A percentile compares a stretch with the other conserved stretches of the same genome.
Evolutionary conservation across 2,888 invertebrate species (phyloP).

Genomic region (Ceriagrion tenellum): DNA sequence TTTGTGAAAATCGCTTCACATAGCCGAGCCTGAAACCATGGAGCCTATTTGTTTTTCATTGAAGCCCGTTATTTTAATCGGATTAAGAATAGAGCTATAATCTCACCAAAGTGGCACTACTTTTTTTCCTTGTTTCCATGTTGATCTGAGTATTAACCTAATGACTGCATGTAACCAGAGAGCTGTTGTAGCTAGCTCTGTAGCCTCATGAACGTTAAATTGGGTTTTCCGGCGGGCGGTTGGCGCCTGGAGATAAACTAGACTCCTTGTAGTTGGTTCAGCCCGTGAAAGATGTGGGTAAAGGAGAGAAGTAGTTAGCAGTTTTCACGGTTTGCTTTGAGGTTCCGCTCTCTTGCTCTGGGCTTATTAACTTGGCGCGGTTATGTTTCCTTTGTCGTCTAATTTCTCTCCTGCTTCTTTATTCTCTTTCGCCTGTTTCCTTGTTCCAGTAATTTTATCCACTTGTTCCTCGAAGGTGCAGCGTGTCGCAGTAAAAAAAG

Average conservation of each 20-base stretch:
- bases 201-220: neutral
- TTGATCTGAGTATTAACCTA: no score
- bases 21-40: no score
- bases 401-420: neutral
- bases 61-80: no score
- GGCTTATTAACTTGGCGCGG: constrained; percentile 56
- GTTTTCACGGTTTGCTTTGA: constrained; percentile 50
- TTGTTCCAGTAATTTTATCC: neutral
- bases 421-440: neutral
- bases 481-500: neutral
- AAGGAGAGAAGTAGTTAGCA: constrained; percentile 17
- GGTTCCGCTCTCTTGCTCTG: constrained; percentile 39
- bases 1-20: no score
- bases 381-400: constrained; percentile 28
- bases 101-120: no score
- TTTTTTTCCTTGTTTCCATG: no score
- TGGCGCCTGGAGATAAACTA: neutral
- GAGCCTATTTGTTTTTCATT: no score
- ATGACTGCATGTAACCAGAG: no score
- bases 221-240: neutral
- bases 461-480: constrained; percentile 44
- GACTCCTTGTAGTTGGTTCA: neutral
- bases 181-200: neutral
- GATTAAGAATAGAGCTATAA: no score
- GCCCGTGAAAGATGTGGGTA: neutral